Base-by-base conservation (phyloP, 2,888 invertebrate genomes). In the Amphimallon solstitiale region DNA sequence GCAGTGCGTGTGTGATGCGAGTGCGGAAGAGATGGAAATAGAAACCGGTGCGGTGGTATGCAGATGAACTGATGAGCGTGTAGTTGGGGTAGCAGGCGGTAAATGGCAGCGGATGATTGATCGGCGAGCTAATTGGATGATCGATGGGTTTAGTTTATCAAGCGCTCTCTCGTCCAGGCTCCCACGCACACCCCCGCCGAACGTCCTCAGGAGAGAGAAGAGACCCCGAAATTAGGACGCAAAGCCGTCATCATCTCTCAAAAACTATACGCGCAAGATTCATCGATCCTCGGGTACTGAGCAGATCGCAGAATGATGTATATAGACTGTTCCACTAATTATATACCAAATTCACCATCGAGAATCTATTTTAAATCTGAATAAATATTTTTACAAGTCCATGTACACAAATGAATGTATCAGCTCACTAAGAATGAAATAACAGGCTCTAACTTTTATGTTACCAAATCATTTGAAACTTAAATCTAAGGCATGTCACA, bases 121-220 rank as follows among this genome's bases (percentile, higher is more conserved):
- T 90, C 89, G 85, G 80, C 76, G 76, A 75, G 83, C 87, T 90
- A 90, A 91, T 90, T 90, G 90, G 87, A 86, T 90, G 91, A 91
- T 90, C 87, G 90, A 91, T 90, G 89, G 85, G 83, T 80, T 81
- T 80, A 82, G 82, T 83, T 83, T 82, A 82, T 82, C 82, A 81
- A 81, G 80, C 76, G 51, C 65, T 61, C 64, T 67, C 67, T 67
- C 64, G 65, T 52, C 65, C 65, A 66, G 60, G 54, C 49, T 49
- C 45, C 43, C 46, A 52, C 46, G 49, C 49, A 15, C 21, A 23
- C 21, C 29, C 40, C 15, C 46, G 51, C 43, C 12, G 43, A 2
- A 34, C 19, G 48, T 49, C 56, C 63, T 54, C 63, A 52, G 62
- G 40, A 43, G 63, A 29, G 29, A 23, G 5, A 5, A 29, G 1